Conservation (phyloP, 64 coral and sea anemone genomes). For the Cladopsammia gracilis region DNA sequence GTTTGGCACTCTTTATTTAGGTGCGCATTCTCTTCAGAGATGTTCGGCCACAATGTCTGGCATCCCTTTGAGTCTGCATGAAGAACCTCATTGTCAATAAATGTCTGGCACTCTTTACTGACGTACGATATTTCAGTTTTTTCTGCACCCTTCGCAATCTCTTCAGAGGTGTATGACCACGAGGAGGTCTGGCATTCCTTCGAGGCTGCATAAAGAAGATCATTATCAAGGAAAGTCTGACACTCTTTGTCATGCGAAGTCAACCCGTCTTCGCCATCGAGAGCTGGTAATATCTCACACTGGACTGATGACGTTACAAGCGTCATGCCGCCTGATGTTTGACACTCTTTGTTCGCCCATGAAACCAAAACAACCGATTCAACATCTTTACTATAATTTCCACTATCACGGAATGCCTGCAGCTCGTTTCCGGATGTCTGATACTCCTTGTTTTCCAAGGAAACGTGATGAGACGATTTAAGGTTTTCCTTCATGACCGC, state of each 20-base stretch:
- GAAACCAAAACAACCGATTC: not conserved
- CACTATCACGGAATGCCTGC: not conserved
- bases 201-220: not conserved
- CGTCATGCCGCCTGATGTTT: not conserved
- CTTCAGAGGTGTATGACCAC: not conserved
- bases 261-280: not conserved
- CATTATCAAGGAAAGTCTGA: not conserved
- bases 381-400: not conserved
- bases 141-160: not conserved
- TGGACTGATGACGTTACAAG: conserved; percentile 10
- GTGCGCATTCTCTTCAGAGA: not conserved
- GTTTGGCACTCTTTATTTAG: conserved; percentile 8
- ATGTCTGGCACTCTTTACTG: not conserved
- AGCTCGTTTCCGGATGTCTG: not conserved
- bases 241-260: not conserved
- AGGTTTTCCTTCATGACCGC: not conserved
- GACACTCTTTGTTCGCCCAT: not conserved
- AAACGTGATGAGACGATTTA: not conserved
- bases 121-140: not conserved
- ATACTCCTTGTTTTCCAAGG: conserved; percentile 1
- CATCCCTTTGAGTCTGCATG: not conserved
- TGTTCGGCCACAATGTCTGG: not conserved
- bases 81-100: not conserved
- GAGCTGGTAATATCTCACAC: conserved; percentile 4
- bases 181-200: not conserved